Base-by-base conservation (phyloP, 2,113 vertebrate species). In the Tachycineta bicolor region DNA sequence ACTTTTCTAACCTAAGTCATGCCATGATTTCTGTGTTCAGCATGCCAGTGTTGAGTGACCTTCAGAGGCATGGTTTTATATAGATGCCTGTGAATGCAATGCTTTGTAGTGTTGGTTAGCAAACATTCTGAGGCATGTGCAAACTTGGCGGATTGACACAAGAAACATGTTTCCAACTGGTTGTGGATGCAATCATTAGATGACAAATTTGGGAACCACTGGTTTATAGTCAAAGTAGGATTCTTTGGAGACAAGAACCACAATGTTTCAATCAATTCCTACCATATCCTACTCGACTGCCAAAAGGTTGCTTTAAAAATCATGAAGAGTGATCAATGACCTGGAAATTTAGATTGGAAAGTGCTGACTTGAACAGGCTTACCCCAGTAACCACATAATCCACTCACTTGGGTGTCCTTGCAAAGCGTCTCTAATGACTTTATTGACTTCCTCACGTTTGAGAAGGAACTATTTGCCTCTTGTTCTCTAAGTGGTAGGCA, bases 201-300 rank as follows among this genome's bases (percentile, higher is more conserved):
- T 0, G 1, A 46, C 2, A 25, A 59, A 46, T 67, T 5, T 41
- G 10, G 5, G 8, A 85, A 59, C 59, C 0, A 1, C 15, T 53
- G 31, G 31, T 53, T 78, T 75, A 19, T 49, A 59, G 37, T 21
- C 24, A 62, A 55, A 68, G 4, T 25, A n/a, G 5, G 43, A 44
- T 23, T 78, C 37, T 71, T 71, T 70, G 10, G 37, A 83, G 47
- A 21, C 10, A 31, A 26, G 52, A 75, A 33, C 43, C n/a, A 28
- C 39, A 22, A 71, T 8, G 5, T 71, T 70, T 67, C 31, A 56
- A 29, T 49, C 20, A 17, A 3, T 59, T 76, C 11, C 33, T 25
- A 67, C 17, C 8, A 34, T 22, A 82, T 4, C 2, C 82, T 53
- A 31, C 12, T 31, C 37, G 47, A 47, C 12, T 49, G 6, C 4